These are phyloP conservation scores for Brachionus plicatilis DNA, from an alignment of 1,140 invertebrate species.

Conservation along the genomic window DNA sequence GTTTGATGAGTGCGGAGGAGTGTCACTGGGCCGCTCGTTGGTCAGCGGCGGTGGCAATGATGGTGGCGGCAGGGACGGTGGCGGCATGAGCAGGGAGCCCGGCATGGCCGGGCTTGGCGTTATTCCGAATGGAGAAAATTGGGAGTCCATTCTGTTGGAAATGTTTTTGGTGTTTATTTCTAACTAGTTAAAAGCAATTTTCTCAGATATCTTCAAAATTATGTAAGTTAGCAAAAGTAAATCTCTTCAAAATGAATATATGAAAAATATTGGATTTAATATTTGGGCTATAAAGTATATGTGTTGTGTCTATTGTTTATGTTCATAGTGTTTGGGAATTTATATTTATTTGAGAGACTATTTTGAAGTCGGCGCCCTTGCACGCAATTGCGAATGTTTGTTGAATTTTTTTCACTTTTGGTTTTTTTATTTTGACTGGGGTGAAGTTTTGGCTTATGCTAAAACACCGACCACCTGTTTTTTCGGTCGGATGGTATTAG, in stretches of 20 bases:
- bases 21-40: constrained; percentile 15
- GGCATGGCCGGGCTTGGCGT: constrained; percentile 12
- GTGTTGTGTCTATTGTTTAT: not conserved
- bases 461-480: no score
- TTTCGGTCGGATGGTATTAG: no score
- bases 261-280: not conserved
- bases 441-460: no score
- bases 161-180: not conserved
- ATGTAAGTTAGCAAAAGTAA: not conserved
- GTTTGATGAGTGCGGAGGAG: not conserved
- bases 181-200: not conserved
- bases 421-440: no score
- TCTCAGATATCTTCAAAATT: not conserved
- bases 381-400: not conserved
- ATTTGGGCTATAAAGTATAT: not conserved
- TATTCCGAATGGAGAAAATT: constrained; percentile 31
- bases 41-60: constrained; percentile 31
- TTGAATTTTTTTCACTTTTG: not conserved
- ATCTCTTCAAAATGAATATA: constrained; percentile 1
- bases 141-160: constrained; percentile 25
- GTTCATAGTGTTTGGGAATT: not conserved
- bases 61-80: constrained; percentile 11
- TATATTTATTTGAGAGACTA: not conserved
- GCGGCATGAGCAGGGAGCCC: constrained; percentile 2
- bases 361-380: not conserved